These are phyloP conservation scores for Nebria salina DNA, from an alignment of 2,888 invertebrate genomes.

Conservation along the genomic window DNA sequence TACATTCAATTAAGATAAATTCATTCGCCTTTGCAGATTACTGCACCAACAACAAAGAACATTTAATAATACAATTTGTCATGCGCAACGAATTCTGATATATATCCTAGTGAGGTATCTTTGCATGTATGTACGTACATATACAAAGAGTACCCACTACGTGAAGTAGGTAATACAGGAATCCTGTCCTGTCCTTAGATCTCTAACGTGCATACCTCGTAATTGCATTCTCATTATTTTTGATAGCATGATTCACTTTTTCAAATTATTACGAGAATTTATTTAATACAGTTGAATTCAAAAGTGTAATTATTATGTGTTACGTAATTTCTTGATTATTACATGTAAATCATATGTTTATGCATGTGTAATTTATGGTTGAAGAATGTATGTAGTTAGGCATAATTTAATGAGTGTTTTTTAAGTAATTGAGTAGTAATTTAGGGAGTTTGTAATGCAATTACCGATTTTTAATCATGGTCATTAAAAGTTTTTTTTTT, in stretches of 20 bases:
- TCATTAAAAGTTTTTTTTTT: too few species aligned
- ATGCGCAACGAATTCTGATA: background rate
- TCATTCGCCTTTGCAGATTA: background rate
- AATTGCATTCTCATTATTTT: too few species aligned
- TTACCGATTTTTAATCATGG: background rate
- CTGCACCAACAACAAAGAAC: background rate
- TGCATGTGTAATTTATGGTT: background rate
- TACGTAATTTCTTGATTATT: background rate
- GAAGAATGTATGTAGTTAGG: background rate
- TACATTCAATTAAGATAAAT: background rate
- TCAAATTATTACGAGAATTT: background rate
- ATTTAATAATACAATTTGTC: constrained; percentile 1
- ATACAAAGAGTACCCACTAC: too few species aligned
- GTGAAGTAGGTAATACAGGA: too few species aligned
- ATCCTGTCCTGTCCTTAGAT: too few species aligned
- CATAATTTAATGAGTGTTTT: background rate
- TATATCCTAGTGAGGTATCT: too few species aligned
- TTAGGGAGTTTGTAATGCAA: background rate
- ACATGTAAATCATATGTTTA: background rate
- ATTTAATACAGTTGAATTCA: too few species aligned
- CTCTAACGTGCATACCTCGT: too few species aligned
- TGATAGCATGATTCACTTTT: too few species aligned
- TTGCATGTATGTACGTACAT: too few species aligned
- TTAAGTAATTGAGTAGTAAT: background rate
- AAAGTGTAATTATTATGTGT: too few species aligned